Conservation (phyloP, 1,140 invertebrate genomes). For the Conopomorpha cramerella region DNA sequence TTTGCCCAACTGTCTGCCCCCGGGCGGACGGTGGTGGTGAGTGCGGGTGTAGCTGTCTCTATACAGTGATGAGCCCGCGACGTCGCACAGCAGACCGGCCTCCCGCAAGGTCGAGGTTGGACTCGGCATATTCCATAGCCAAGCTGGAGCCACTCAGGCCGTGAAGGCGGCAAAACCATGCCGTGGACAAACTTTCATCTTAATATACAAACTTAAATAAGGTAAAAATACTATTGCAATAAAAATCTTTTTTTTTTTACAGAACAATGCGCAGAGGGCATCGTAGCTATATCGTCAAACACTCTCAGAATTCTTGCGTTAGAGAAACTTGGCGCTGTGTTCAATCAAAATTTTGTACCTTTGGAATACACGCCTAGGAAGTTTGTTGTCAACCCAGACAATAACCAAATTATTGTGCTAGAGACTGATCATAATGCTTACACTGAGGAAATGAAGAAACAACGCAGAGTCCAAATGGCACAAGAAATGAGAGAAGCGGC, state of each 20-base stretch:
- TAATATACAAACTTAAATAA: too few relatives aligned
- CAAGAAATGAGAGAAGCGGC: conserved; percentile 97
- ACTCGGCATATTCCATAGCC: too few relatives aligned
- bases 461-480: conserved; percentile 79
- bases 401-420: conserved; percentile 89
- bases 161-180: conserved; percentile 4
- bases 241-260: conserved; percentile 20
- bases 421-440: conserved; percentile 99
- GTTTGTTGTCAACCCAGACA: conserved; percentile 92
- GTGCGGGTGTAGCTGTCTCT: too few relatives aligned
- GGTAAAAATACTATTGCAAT: too few relatives aligned
- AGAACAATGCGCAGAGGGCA: conserved; percentile 98
- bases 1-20: too few relatives aligned
- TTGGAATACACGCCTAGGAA: conserved; percentile 96
- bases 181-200: too few relatives aligned
- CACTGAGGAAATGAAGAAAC: conserved; percentile 94
- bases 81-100: too few relatives aligned
- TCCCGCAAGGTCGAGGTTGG: too few relatives aligned
- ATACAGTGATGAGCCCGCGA: too few relatives aligned
- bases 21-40: too few relatives aligned
- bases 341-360: conserved; percentile 92
- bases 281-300: conserved; percentile 98
- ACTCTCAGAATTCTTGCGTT: conserved; percentile 96
- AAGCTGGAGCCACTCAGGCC: too few relatives aligned
- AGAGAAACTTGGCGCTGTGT: conserved; percentile 97